These are phyloP conservation scores for Drosophila mauritiana DNA, from an alignment of 1,140 invertebrate genomes.

Conservation along the genomic window DNA sequence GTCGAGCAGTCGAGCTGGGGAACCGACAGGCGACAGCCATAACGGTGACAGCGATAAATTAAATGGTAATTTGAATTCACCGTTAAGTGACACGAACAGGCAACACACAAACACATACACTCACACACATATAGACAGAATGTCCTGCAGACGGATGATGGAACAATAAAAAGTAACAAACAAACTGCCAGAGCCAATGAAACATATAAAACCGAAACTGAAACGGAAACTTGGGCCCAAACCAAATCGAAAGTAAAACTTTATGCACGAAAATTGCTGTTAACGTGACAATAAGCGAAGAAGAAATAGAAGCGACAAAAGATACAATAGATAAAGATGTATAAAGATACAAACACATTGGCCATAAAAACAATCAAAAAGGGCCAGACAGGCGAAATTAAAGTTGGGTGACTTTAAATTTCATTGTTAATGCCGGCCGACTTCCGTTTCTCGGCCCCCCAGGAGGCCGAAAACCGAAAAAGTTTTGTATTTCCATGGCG, in stretches of 20 bases:
- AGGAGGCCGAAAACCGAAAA: constrained; percentile 33
- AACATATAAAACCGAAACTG: constrained; percentile 55
- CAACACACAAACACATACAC: constrained; percentile 25
- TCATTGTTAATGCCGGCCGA: constrained; percentile 66
- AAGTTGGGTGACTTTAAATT: constrained; percentile 74
- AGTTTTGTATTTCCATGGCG: constrained; percentile 46
- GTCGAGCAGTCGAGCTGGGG: background rate
- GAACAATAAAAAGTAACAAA: constrained; percentile 59
- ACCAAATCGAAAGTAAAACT: constrained; percentile 61
- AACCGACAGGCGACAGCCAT: constrained; percentile 77
- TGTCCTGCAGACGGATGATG: constrained; percentile 27
- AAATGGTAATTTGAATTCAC: constrained; percentile 84
- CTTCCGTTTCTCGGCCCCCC: constrained; percentile 26
- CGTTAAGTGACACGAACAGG: constrained; percentile 78
- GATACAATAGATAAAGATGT: constrained; percentile 15
- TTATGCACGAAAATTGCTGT: constrained; percentile 76
- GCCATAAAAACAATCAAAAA: constrained; percentile 65
- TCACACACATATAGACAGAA: constrained; percentile 24
- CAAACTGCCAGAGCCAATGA: constrained; percentile 67
- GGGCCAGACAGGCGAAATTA: constrained; percentile 57
- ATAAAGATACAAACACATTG: constrained; percentile 2
- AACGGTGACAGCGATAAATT: constrained; percentile 83
- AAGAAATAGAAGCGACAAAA: constrained; percentile 45
- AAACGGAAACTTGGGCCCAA: constrained; percentile 7
- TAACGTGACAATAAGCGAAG: constrained; percentile 79